Evolutionary conservation across 2,113 vertebrate species (phyloP).

Genomic region (Eonycteris spelaea): DNA sequence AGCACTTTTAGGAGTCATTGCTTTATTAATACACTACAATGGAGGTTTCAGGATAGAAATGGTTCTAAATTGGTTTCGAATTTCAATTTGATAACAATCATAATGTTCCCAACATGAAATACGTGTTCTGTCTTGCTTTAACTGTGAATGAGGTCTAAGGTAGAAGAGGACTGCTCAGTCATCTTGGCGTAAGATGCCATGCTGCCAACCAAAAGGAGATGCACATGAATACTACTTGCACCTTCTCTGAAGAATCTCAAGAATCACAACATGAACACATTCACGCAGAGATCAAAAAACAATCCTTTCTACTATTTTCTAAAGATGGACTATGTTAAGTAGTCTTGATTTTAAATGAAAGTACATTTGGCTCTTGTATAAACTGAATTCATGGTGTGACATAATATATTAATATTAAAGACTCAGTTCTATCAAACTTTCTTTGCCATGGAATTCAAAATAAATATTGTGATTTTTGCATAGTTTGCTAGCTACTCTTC

Average conservation of each 20-base stretch:
- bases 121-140: neutral
- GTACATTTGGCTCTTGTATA: neutral
- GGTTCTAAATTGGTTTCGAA: neutral
- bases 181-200: neutral
- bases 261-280: neutral
- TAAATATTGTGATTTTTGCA: constrained; percentile 19
- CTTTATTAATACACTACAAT: neutral
- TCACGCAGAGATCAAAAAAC: neutral
- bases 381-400: neutral
- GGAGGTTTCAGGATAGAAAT: neutral
- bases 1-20: constrained; percentile 66
- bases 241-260: neutral
- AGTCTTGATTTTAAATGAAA: constrained; percentile 17
- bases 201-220: neutral
- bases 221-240: neutral
- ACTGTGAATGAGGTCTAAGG: neutral
- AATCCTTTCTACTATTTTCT: neutral
- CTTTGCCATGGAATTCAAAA: constrained; percentile 3
- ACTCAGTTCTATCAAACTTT: neutral
- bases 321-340: neutral
- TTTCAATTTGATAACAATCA: neutral
- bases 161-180: neutral
- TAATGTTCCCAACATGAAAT: neutral
- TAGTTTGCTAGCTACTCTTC: neutral
- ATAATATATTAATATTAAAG: neutral